Base-by-base conservation (phyloP, 92 coral and sea anemone species). In the Isaurus tuberculatus region DNA sequence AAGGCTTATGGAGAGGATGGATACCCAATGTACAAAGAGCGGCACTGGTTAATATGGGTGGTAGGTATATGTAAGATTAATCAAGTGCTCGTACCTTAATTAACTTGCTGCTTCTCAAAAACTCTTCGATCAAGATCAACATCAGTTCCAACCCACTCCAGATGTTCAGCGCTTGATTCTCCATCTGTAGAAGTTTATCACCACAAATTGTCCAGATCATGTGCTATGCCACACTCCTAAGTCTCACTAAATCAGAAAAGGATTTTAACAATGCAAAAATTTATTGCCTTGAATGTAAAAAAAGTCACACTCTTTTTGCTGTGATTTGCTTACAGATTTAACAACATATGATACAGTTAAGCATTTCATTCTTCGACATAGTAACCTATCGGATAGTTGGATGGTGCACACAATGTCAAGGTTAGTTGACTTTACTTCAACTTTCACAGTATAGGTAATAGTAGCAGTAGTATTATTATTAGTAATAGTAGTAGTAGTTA, bases 1-100 rank as follows among this genome's bases (percentile, higher is more conserved):
- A 80, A 32, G 99, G 99, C 0, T 87, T 96, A 58, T 96, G 99
- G 99, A 92, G 91, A 57, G 99, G 99, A 26, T 96, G 99, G 99
- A 81, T 93, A 26, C 99, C 99, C 0, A 96, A 96, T 89, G 95
- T 96, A 20, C 99, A 96, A 70, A 86, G 99, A 81, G 99, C 99
- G 1, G 99, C 99, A 8, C 85, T 96, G 9, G 99, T 96, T 7
- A 96, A 96, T 75, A 92, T 96, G 94, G 99, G 99, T 81, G 99
- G 99, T 96, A 75, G 25, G 89, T 74, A 23, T 4, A 16, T 40
- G n/a, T n/a, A n/a, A n/a, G n/a, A n/a, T n/a, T n/a, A n/a, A n/a
- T n/a, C n/a, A n/a, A n/a, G n/a, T n/a, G n/a, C n/a, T n/a, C n/a
- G n/a, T n/a, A n/a, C n/a, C n/a, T n/a, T n/a, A n/a, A n/a, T n/a